Conservation (phyloP, 2,888 invertebrate species). For the Habroteleia sp. region DNA sequence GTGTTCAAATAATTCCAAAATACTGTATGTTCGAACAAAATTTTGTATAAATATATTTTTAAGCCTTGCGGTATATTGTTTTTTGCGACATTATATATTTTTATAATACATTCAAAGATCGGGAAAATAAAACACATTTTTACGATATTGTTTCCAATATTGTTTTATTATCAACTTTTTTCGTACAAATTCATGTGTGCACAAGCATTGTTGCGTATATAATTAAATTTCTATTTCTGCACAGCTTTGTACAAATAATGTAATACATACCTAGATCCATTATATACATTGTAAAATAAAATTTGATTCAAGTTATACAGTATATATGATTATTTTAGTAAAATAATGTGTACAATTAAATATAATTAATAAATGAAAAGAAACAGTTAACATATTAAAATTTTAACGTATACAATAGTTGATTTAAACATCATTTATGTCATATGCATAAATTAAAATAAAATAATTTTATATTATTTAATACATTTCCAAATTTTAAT, state of each 20-base stretch:
- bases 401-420: too few relatives aligned
- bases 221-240: slow-evolving; percentile 41
- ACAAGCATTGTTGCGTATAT: slow-evolving; percentile 32
- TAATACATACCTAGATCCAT: slow-evolving; percentile 60
- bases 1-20: slow-evolving; percentile 28
- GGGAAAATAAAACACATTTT: not conserved
- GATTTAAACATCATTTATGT: too few relatives aligned
- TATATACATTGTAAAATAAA: slow-evolving; percentile 54
- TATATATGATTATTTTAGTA: slow-evolving; percentile 1
- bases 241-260: slow-evolving; percentile 63
- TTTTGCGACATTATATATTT: slow-evolving; percentile 11
- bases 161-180: slow-evolving; percentile 48
- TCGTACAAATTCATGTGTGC: slow-evolving; percentile 42
- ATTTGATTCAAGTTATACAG: slow-evolving; percentile 44
- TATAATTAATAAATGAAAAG: too few relatives aligned
- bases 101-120: slow-evolving; percentile 6
- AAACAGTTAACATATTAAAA: too few relatives aligned
- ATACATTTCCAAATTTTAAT: too few relatives aligned
- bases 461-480: too few relatives aligned
- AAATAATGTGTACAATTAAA: too few relatives aligned
- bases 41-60: slow-evolving; percentile 36
- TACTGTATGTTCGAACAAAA: slow-evolving; percentile 17
- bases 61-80: slow-evolving; percentile 9
- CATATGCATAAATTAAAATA: too few relatives aligned
- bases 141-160: slow-evolving; percentile 29